Evolutionary conservation across 2,797 vertebrate species (phyloP).

Genomic region (Heliangelus exortis): DNA sequence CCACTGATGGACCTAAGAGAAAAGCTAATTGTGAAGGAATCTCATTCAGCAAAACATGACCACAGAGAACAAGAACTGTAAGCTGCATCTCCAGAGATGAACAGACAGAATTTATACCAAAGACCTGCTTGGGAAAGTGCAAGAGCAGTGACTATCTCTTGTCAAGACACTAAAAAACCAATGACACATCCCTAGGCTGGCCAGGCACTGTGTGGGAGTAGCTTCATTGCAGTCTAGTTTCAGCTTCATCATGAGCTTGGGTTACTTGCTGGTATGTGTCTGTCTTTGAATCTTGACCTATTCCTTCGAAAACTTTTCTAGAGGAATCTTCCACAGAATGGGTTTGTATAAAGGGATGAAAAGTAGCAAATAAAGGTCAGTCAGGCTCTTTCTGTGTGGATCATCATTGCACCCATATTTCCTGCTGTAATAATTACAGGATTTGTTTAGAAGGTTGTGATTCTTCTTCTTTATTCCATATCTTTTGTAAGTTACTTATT

Average conservation of each 20-base stretch:
- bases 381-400: conserved; percentile 56
- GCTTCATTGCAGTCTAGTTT: neutral
- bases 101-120: neutral
- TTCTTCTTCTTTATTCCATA: conserved; percentile 34
- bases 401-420: conserved; percentile 61
- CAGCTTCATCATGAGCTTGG: neutral
- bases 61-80: neutral
- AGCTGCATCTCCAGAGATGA: neutral
- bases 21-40: neutral
- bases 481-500: conserved; percentile 1
- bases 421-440: conserved; percentile 56
- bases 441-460: conserved; percentile 41
- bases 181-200: neutral
- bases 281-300: neutral
- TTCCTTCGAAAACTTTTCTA: conserved; percentile 32
- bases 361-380: conserved; percentile 41
- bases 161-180: neutral
- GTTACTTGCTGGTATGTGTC: neutral
- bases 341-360: conserved; percentile 44
- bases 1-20: neutral
- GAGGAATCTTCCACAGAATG: conserved; percentile 20
- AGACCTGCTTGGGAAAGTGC: neutral
- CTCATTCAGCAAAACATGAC: neutral
- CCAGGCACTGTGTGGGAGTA: conserved; percentile 25
- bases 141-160: conserved; percentile 12